These are phyloP conservation scores for Diphyllodes magnificus DNA, from an alignment of 2,113 vertebrate genomes.

Conservation along the genomic window DNA sequence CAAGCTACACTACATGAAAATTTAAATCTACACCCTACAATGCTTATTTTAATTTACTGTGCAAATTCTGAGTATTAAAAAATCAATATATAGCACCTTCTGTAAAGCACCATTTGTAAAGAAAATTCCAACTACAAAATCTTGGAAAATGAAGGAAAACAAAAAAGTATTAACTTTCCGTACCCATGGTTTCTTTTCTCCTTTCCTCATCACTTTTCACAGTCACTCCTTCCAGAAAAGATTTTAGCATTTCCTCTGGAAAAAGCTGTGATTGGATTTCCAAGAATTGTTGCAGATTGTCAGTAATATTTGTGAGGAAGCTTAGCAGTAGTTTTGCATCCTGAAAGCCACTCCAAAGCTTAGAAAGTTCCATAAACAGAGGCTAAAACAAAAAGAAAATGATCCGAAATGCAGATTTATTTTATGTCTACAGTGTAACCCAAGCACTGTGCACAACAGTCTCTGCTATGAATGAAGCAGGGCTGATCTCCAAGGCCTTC, in stretches of 20 bases:
- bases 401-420: background rate
- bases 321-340: conserved; percentile 81
- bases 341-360: conserved; percentile 82
- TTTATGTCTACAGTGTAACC: background rate
- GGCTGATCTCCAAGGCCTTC: background rate
- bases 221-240: conserved; percentile 69
- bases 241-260: conserved; percentile 67
- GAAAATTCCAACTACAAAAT: background rate
- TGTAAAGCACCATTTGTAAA: background rate
- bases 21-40: background rate
- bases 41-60: background rate
- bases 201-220: conserved; percentile 83
- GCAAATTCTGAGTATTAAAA: background rate
- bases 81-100: background rate
- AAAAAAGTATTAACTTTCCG: background rate
- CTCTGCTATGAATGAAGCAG: background rate
- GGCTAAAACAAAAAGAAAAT: conserved; percentile 73
- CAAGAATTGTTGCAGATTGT: conserved; percentile 76
- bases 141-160: background rate
- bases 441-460: background rate
- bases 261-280: conserved; percentile 72
- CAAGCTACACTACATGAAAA: background rate
- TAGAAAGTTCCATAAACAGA: conserved; percentile 78
- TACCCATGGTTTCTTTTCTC: conserved; percentile 79
- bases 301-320: conserved; percentile 73